These are phyloP conservation scores for Erebia palarica DNA, from an alignment of 2,888 invertebrate species.

Conservation along the genomic window DNA sequence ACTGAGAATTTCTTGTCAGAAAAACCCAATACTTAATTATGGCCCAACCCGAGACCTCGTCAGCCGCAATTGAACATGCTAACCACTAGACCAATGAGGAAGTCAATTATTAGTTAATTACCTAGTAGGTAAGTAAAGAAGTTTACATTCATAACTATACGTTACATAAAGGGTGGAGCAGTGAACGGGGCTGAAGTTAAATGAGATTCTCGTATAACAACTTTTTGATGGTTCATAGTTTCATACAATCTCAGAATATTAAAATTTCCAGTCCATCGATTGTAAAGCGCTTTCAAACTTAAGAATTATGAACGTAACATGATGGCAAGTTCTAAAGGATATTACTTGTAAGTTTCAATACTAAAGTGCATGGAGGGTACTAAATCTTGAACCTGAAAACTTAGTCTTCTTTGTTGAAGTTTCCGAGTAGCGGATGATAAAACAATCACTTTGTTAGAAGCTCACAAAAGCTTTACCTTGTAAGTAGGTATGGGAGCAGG, in stretches of 20 bases:
- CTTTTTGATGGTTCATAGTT: slow-evolving; percentile 14
- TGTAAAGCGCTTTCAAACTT: slow-evolving; percentile 26
- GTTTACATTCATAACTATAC: not conserved
- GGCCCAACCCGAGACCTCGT: no score
- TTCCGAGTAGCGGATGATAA: slow-evolving; percentile 21
- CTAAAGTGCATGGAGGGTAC: slow-evolving; percentile 31
- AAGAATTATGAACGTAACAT: slow-evolving; percentile 32
- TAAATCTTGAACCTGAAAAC: slow-evolving; percentile 38
- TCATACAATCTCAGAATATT: slow-evolving; percentile 15
- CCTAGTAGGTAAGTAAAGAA: not conserved
- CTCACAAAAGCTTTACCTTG: not conserved
- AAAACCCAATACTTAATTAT: no score
- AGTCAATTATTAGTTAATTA: no score
- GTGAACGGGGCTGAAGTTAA: not conserved
- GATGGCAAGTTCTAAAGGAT: slow-evolving; percentile 30
- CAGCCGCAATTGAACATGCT: no score
- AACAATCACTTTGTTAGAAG: slow-evolving; percentile 31
- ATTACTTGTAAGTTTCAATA: slow-evolving; percentile 34
- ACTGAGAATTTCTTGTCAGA: no score
- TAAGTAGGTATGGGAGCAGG: no score
- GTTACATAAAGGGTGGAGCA: slow-evolving; percentile 1
- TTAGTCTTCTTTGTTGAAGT: slow-evolving; percentile 34
- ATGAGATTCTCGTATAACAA: slow-evolving; percentile 1
- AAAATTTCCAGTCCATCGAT: slow-evolving; percentile 13
- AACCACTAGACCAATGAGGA: no score